phyloP scores from a whole-genome alignment of 2,888 invertebrate genomes.

The Morpho helenor region DNA sequence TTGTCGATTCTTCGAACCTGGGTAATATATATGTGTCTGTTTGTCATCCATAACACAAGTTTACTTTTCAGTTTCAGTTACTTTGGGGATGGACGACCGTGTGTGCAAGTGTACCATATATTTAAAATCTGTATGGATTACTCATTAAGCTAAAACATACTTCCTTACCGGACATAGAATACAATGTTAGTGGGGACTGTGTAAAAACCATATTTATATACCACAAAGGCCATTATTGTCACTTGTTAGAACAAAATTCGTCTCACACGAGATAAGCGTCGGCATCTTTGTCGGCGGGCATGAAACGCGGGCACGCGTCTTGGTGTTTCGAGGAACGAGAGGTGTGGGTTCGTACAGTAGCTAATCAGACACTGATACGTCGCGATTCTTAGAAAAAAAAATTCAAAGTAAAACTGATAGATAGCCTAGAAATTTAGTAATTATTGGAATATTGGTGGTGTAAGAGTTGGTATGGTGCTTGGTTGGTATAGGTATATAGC shows the following conservation, averaged over 20 bases:
- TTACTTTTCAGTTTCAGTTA: too few species aligned
- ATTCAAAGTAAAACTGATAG: neutral
- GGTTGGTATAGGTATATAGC: too few species aligned
- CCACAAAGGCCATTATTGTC: conserved; percentile 71
- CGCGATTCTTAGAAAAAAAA: conserved; percentile 42
- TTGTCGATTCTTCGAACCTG: too few species aligned
- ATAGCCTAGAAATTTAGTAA: neutral
- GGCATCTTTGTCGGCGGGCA: conserved; percentile 67
- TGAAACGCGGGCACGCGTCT: conserved; percentile 59
- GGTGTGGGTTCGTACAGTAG: conserved; percentile 54
- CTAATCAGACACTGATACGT: conserved; percentile 65
- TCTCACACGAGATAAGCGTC: conserved; percentile 66
- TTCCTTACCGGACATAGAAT: conserved; percentile 25
- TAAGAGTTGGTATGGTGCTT: neutral
- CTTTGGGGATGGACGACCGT: too few species aligned
- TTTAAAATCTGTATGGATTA: neutral
- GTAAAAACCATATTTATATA: conserved; percentile 58
- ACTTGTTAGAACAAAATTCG: conserved; percentile 68
- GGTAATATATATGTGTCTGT: too few species aligned
- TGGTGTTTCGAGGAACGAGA: conserved; percentile 60
- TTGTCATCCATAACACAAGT: too few species aligned
- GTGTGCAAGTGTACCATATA: too few species aligned
- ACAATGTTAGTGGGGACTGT: conserved; percentile 30
- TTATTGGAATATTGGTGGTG: conserved; percentile 1
- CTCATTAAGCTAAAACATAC: conserved; percentile 11